Conservation (phyloP, 2,888 invertebrate species). For the Galeruca laticollis region DNA sequence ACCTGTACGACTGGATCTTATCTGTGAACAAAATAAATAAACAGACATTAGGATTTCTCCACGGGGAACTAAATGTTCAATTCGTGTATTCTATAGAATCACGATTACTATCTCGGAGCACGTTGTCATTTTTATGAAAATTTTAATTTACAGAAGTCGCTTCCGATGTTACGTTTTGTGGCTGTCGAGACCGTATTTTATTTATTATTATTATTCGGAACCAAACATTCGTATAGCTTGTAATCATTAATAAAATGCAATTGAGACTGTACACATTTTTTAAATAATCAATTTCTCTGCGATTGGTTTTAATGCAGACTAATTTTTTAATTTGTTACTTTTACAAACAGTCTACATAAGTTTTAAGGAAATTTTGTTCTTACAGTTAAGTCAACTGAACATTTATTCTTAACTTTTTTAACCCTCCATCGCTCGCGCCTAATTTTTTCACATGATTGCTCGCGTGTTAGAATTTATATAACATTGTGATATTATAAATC, state of each 20-base stretch:
- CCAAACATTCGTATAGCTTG: conserved; percentile 14
- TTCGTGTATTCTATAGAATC: conserved; percentile 56
- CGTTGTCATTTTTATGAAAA: conserved; percentile 54
- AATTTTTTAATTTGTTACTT: too few species aligned
- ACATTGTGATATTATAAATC: too few species aligned
- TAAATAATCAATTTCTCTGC: background rate
- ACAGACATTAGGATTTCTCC: conserved; percentile 57
- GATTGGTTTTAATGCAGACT: background rate
- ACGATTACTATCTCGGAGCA: conserved; percentile 56
- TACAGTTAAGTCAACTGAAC: too few species aligned
- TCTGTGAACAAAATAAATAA: conserved; percentile 54
- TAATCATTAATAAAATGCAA: conserved; percentile 21
- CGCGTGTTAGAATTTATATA: too few species aligned
- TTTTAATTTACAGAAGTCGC: conserved; percentile 52
- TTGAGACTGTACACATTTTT: conserved; percentile 8
- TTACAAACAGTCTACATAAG: too few species aligned
- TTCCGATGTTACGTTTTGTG: conserved; percentile 32
- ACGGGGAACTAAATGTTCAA: conserved; percentile 56
- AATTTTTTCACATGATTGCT: too few species aligned
- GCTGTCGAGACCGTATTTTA: background rate
- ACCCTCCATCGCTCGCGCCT: too few species aligned
- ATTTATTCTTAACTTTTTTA: too few species aligned
- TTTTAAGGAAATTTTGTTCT: too few species aligned
- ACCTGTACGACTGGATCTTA: conserved; percentile 36
- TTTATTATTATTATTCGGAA: conserved; percentile 1